Conservation (phyloP, 2,888 invertebrate species). For the Aphodius sticticus region DNA sequence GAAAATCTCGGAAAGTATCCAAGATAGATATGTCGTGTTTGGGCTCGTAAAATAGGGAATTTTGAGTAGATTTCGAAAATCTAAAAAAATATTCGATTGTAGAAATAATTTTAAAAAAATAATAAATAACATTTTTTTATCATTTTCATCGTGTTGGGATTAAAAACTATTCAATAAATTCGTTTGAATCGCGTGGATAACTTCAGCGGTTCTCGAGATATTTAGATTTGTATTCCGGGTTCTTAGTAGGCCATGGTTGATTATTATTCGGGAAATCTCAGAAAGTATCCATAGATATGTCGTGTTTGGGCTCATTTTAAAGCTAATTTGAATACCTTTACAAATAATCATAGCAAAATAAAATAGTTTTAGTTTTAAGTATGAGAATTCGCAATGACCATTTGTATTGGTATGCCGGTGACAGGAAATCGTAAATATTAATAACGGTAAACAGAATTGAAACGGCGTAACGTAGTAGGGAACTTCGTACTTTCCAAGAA, state of each 20-base stretch:
- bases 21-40: too few species aligned
- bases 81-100: too few species aligned
- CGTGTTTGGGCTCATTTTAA: not conserved
- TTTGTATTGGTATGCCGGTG: not conserved
- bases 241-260: not conserved
- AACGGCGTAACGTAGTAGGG: not conserved
- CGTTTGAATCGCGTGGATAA: not conserved
- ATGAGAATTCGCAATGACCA: not conserved
- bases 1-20: too few species aligned
- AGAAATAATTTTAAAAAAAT: too few species aligned
- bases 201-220: not conserved
- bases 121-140: not conserved
- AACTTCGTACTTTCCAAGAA: not conserved
- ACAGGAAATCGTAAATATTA: conserved; percentile 4
- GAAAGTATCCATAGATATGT: not conserved
- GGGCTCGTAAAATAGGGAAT: too few species aligned
- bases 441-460: not conserved
- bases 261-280: not conserved
- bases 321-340: not conserved
- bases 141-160: not conserved
- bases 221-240: not conserved
- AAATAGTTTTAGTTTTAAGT: not conserved
- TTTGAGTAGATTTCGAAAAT: too few species aligned
- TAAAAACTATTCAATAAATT: not conserved
- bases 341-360: not conserved